A percentile compares a stretch with the other conserved stretches of the same genome.
These are phyloP conservation scores for Rhinolophus sinicus DNA, from an alignment of 2,113 vertebrate genomes.

Conservation along the genomic window DNA sequence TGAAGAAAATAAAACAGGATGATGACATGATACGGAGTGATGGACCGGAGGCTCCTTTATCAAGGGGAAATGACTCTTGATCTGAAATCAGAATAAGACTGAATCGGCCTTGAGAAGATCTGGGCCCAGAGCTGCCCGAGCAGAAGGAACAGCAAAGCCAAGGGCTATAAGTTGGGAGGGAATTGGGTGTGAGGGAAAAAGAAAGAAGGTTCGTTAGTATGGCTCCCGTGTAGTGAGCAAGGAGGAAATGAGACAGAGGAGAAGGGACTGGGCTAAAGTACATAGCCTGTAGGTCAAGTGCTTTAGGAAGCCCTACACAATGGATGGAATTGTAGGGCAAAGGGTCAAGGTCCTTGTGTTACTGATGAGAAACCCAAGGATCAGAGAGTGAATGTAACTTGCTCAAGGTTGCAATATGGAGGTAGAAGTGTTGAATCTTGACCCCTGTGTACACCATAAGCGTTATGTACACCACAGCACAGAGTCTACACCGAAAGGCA, in stretches of 20 bases:
- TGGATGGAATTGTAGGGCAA: not conserved
- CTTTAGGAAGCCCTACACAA: not conserved
- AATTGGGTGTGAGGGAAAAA: not conserved
- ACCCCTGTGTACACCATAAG: not conserved
- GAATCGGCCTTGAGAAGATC: not conserved
- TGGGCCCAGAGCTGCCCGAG: not conserved
- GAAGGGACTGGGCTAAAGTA: accelerated
- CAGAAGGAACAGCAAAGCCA: not conserved
- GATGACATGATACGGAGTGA: not conserved
- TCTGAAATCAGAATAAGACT: not conserved
- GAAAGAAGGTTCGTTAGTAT: not conserved
- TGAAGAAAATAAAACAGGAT: not conserved
- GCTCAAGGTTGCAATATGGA: conserved; percentile 2
- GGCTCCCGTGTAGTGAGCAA: not conserved
- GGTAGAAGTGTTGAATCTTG: not conserved
- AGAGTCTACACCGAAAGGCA: not conserved
- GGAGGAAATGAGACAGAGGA: not conserved
- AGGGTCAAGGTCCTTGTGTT: not conserved
- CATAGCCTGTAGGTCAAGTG: not conserved
- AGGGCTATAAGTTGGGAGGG: not conserved
- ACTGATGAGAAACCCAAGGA: not conserved
- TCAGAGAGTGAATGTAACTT: not conserved
- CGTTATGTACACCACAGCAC: not conserved
- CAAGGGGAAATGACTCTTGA: not conserved
- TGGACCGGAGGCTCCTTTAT: not conserved